Evolutionary conservation across 1,140 invertebrate species (phyloP).

Genomic region (Sinonovacula constricta): DNA sequence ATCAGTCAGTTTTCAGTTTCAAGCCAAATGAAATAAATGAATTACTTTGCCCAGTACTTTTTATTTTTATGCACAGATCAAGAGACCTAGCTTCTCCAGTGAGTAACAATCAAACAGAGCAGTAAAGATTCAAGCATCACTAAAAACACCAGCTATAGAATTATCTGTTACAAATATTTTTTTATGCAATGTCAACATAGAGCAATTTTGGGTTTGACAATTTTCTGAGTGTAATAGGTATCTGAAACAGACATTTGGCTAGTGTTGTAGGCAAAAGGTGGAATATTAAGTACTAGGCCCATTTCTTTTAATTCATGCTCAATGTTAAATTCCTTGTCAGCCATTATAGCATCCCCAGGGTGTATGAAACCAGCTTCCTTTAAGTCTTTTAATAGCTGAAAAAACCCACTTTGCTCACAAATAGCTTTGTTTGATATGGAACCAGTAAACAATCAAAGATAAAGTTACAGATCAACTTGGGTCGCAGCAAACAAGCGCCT

Average conservation of each 20-base stretch:
- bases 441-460: constrained; percentile 47
- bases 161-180: constrained; percentile 49
- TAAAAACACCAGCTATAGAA: no score
- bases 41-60: no score
- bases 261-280: constrained; percentile 1
- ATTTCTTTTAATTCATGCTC: background rate
- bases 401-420: constrained; percentile 28
- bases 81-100: no score
- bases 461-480: constrained; percentile 49
- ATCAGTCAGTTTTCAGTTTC: no score
- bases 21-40: no score
- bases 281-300: constrained; percentile 9
- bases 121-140: no score
- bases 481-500: constrained; percentile 38
- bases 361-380: background rate
- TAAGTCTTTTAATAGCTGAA: background rate
- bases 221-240: constrained; percentile 42
- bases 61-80: no score
- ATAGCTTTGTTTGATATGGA: constrained; percentile 52
- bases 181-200: constrained; percentile 50
- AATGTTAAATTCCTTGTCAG: constrained; percentile 32
- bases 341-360: constrained; percentile 35
- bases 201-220: constrained; percentile 54
- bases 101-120: no score
- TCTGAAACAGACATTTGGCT: constrained; percentile 31